Evolutionary conservation across 2,888 invertebrate species (phyloP).

Genomic region (Brenthis hecate): DNA sequence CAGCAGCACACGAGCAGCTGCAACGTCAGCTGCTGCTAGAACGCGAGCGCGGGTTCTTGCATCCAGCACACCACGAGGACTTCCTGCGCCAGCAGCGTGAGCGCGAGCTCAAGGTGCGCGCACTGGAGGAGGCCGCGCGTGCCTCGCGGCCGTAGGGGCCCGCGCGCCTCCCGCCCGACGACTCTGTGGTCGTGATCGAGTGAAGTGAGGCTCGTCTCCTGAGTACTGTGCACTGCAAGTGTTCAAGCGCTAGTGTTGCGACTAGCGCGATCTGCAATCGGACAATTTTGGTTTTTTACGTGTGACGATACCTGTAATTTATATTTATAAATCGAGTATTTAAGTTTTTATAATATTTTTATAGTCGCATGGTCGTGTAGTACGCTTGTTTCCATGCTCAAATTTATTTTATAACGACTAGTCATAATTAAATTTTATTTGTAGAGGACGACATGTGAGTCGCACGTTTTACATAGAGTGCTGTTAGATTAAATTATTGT

Average conservation of each 20-base stretch:
- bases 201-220: slow-evolving; percentile 43
- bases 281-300: slow-evolving; percentile 48
- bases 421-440: slow-evolving; percentile 77
- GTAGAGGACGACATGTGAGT: slow-evolving; percentile 57
- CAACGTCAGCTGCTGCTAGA: slow-evolving; percentile 93
- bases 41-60: slow-evolving; percentile 86
- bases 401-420: slow-evolving; percentile 79
- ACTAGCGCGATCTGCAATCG: slow-evolving; percentile 45
- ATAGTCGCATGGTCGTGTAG: slow-evolving; percentile 77
- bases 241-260: slow-evolving; percentile 51
- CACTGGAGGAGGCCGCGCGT: slow-evolving; percentile 92
- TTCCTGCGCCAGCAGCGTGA: slow-evolving; percentile 90
- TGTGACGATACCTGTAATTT: slow-evolving; percentile 71
- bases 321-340: slow-evolving; percentile 71
- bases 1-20: slow-evolving; percentile 92
- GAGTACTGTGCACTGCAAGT: slow-evolving; percentile 41
- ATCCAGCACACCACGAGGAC: slow-evolving; percentile 81
- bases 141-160: slow-evolving; percentile 75
- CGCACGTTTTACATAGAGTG: slow-evolving; percentile 57
- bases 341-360: slow-evolving; percentile 72
- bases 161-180: slow-evolving; percentile 47
- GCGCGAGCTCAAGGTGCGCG: slow-evolving; percentile 92
- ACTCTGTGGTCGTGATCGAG: slow-evolving; percentile 51
- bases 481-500: slow-evolving; percentile 67
- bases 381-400: slow-evolving; percentile 80